These are phyloP conservation scores for Abrostola tripartita DNA, from an alignment of 2,888 invertebrate species.

Conservation along the genomic window DNA sequence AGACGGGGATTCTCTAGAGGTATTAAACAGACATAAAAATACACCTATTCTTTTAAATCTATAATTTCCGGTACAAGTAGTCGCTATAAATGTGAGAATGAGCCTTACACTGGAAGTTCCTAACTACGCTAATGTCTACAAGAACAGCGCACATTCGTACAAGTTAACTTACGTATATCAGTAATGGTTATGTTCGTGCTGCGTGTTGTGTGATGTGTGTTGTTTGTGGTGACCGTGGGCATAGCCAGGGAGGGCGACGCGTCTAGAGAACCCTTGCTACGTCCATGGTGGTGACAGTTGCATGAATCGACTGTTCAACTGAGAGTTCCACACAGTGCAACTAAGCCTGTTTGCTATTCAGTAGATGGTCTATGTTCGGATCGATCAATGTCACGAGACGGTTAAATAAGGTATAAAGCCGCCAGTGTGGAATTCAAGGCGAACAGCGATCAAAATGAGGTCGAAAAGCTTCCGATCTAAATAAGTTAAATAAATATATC, in stretches of 20 bases:
- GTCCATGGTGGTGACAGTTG: no score
- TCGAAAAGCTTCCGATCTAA: conserved; percentile 1
- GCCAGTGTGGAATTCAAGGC: no score
- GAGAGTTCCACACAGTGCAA: no score
- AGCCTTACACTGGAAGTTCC: conserved; percentile 19
- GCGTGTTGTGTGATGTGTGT: not conserved
- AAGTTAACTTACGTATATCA: conserved; percentile 32
- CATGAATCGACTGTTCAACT: no score
- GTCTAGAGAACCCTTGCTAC: no score
- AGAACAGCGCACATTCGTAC: conserved; percentile 13
- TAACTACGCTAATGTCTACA: conserved; percentile 11
- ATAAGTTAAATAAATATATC: not conserved
- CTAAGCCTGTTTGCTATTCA: no score
- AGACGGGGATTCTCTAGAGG: conserved; percentile 20
- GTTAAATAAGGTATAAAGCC: no score
- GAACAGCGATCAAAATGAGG: not conserved
- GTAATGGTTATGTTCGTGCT: conserved; percentile 9
- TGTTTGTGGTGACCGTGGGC: no score
- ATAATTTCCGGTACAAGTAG: conserved; percentile 33
- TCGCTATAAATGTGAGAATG: conserved; percentile 25
- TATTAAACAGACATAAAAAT: conserved; percentile 50
- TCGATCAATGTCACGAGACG: no score
- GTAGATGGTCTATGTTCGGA: no score
- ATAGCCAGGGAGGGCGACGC: no score
- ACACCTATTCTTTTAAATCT: conserved; percentile 43